A percentile compares a stretch with the other conserved stretches of the same genome.
phyloP scores from a whole-genome alignment of 2,113 vertebrate genomes.

The Lamprotornis superbus region DNA sequence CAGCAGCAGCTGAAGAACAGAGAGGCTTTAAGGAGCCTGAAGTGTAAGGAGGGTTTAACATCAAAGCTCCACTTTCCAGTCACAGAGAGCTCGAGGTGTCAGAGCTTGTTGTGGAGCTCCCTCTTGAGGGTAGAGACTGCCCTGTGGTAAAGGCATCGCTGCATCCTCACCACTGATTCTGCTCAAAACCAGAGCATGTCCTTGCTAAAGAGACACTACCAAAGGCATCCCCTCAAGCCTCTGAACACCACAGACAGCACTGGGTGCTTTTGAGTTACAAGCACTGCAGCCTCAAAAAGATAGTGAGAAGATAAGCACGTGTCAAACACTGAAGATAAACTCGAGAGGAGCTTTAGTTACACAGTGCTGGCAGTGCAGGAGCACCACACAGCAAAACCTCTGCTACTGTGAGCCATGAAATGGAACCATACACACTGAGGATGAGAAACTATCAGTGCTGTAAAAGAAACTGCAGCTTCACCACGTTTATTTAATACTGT shows the following conservation, averaged over 20 bases:
- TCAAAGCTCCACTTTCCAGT: background rate
- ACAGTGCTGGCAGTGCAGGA: background rate
- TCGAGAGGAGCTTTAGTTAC: background rate
- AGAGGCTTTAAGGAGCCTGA: background rate
- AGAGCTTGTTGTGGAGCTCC: conserved; percentile 50
- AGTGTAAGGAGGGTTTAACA: background rate
- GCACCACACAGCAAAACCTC: background rate
- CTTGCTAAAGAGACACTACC: background rate
- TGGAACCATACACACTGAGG: background rate
- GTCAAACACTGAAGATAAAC: background rate
- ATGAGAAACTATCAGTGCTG: background rate
- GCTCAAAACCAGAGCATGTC: background rate
- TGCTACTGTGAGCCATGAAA: background rate
- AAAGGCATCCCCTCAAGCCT: background rate
- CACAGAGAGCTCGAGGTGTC: background rate
- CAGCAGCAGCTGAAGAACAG: background rate
- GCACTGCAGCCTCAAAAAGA: background rate
- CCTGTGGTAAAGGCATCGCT: background rate
- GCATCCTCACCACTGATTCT: background rate
- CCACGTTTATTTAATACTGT: background rate
- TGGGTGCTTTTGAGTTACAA: background rate
- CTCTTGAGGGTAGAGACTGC: conserved; percentile 34
- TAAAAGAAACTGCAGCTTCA: background rate
- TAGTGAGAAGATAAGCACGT: background rate
- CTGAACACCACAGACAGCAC: background rate